Base-by-base conservation (phyloP, 2,797 vertebrate genomes). In the Danio albolineatus region DNA sequence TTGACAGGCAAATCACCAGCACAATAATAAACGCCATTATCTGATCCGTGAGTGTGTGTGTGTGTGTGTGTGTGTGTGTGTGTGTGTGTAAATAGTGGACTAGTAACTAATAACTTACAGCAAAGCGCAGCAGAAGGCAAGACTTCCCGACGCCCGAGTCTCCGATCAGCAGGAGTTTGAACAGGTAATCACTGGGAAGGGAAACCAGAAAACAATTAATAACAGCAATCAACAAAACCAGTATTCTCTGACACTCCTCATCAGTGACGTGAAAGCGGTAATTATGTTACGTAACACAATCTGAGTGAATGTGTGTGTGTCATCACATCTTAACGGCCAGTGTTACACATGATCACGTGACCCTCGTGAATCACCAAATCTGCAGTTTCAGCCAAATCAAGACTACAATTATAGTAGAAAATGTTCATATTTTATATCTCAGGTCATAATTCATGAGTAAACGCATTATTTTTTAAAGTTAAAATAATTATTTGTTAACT, bases 61-160 rank as follows among this genome's bases (percentile, higher is more conserved):
- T 39, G 28, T 51, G 48, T 53, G 57, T 6, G n/a, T n/a, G 38
- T 8, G 28, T 8, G 59, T 4, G 41, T 44, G 10, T 65, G 57
- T 4, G 49, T 39, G 28, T 51, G 48, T 53, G 57, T 6, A 17
- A 21, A 49, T 2, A 16, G 73, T 3, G 28, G 28, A 28, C 28
- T n/a, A n/a, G n/a, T n/a, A n/a, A n/a, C n/a, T 21, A 49, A 65
- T 48, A 10, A 97, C 97, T 97, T 93, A 99, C 97, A 89, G 97
- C 97, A 90, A 99, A 99, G 86, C 97, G 95, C 85, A 99, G 96
- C 12, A 99, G 96, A 88, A 99, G 97, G 91, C 97, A 98, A 86
- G 97, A 99, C 92, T 99, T 99, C 85, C 97, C 97, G 62, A 99
- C 97, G 82, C 97, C 97, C 66, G 97, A 99, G 89, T 98, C 97